Evolutionary conservation across 1,140 invertebrate species (phyloP).

Genomic region (Capitella teleta): DNA sequence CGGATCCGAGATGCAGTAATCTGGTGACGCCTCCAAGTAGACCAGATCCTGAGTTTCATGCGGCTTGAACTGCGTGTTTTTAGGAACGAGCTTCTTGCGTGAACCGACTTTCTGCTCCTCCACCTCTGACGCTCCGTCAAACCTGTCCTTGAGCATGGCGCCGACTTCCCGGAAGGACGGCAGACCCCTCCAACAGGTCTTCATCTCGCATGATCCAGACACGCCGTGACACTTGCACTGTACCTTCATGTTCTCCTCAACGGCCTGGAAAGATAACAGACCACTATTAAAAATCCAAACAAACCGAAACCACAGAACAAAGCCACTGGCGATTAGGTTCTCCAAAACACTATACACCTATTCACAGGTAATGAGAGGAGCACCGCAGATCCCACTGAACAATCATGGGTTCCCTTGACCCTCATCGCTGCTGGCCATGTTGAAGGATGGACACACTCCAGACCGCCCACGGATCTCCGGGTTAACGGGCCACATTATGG

Average conservation of each 20-base stretch:
- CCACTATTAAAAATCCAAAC: no score
- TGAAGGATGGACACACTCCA: no score
- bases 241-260: slow-evolving; percentile 34
- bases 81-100: slow-evolving; percentile 23
- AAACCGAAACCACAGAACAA: no score
- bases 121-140: slow-evolving; percentile 64
- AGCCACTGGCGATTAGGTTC: no score
- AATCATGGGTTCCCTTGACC: no score
- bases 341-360: no score
- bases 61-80: slow-evolving; percentile 35
- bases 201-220: slow-evolving; percentile 86
- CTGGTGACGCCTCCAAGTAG: slow-evolving; percentile 82
- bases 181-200: slow-evolving; percentile 87
- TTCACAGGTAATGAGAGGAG: no score
- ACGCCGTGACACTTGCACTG: slow-evolving; percentile 92
- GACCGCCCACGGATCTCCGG: no score
- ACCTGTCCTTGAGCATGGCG: slow-evolving; percentile 67
- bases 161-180: slow-evolving; percentile 74
- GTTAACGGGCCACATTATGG: no score
- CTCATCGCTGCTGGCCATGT: no score
- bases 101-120: slow-evolving; percentile 21
- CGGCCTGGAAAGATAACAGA: slow-evolving; percentile 19
- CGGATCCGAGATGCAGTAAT: slow-evolving; percentile 79
- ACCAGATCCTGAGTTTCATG: slow-evolving; percentile 58
- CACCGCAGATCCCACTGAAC: no score